Percentiles rank a stretch among this genome's conserved stretches.
These are phyloP conservation scores for Leptatherina wallacei DNA, from an alignment of 2,797 vertebrate genomes.

Conservation along the genomic window DNA sequence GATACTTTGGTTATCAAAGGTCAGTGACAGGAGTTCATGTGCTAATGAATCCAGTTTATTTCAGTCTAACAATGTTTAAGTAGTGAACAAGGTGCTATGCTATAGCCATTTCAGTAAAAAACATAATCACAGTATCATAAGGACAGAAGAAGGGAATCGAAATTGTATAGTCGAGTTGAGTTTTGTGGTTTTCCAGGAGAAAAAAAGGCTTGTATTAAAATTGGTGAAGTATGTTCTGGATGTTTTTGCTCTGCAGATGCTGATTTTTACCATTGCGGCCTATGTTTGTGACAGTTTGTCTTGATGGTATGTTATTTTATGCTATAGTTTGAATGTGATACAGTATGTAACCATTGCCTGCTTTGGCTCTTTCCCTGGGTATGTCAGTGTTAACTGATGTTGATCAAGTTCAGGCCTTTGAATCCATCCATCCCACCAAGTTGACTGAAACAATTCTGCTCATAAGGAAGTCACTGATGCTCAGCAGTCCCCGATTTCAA, in stretches of 20 bases:
- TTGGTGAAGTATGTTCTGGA: slow-evolving; percentile 73
- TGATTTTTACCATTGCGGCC: slow-evolving; percentile 83
- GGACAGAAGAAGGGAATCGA: slow-evolving; percentile 58
- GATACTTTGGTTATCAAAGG: not conserved
- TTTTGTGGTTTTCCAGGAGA: slow-evolving; percentile 68
- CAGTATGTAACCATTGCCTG: slow-evolving; percentile 45
- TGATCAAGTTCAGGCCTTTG: not conserved
- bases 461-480: slow-evolving; percentile 13
- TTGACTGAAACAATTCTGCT: not conserved
- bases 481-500: slow-evolving; percentile 43
- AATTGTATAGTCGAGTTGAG: slow-evolving; percentile 51
- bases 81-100: slow-evolving; percentile 70
- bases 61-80: slow-evolving; percentile 36
- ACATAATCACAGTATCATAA: slow-evolving; percentile 21
- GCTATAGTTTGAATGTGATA: slow-evolving; percentile 68
- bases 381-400: too few species aligned
- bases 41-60: slow-evolving; percentile 2
- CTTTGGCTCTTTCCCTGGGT: slow-evolving; percentile 48
- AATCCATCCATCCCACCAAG: not conserved
- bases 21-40: not conserved
- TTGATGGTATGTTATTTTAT: slow-evolving; percentile 50
- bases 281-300: slow-evolving; percentile 48
- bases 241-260: slow-evolving; percentile 77
- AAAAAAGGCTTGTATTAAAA: slow-evolving; percentile 71
- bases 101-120: slow-evolving; percentile 46